A percentile compares a stretch with the other conserved stretches of the same genome.
These are phyloP conservation scores for Rhynchotus rufescens DNA, from an alignment of 2,797 vertebrate species.

Conservation along the genomic window DNA sequence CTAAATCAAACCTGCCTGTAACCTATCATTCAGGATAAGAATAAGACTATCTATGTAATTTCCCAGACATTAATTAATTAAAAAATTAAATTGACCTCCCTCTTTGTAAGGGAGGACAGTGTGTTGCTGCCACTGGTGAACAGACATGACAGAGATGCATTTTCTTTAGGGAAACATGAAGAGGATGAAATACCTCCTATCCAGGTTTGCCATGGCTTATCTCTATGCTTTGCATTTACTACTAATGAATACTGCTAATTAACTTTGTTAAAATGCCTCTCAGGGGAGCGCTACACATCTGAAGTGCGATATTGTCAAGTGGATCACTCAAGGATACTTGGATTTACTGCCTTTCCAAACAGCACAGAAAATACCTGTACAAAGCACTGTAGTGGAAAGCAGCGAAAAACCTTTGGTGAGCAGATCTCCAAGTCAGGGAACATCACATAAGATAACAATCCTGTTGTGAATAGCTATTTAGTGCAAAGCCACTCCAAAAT, in stretches of 20 bases:
- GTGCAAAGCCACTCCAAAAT: background rate
- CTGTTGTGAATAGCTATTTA: background rate
- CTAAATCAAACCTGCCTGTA: conserved; percentile 25
- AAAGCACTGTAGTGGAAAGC: background rate
- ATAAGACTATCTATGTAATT: conserved; percentile 22
- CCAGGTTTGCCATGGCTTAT: background rate
- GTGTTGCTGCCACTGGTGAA: background rate
- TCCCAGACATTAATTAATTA: conserved; percentile 23
- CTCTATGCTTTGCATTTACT: background rate
- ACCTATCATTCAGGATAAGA: background rate
- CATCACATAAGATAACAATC: fast-evolving
- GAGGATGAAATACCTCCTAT: background rate
- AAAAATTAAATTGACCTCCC: background rate
- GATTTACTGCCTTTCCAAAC: background rate
- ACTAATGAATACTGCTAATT: conserved; percentile 1
- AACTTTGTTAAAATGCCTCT: background rate
- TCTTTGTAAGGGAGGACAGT: background rate
- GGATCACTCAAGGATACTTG: background rate
- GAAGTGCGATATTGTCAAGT: background rate
- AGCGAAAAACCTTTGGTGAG: background rate
- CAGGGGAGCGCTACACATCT: background rate
- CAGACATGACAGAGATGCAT: background rate
- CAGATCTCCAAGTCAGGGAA: background rate
- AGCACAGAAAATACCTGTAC: background rate
- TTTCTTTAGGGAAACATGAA: background rate